These are phyloP conservation scores for Staurois parvus DNA, from an alignment of 2,797 vertebrate genomes.

Conservation along the genomic window DNA sequence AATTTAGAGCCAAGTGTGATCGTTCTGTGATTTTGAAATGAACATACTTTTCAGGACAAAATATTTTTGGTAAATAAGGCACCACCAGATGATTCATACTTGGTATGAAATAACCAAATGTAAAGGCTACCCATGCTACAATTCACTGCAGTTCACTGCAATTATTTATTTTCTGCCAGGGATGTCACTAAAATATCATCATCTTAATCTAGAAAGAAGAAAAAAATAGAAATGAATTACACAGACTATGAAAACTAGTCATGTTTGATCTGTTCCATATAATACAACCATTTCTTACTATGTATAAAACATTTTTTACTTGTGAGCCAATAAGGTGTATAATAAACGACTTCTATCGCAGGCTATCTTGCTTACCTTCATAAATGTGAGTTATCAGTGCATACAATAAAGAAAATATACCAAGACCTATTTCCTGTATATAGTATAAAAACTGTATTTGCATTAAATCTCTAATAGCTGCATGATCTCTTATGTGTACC, in stretches of 20 bases:
- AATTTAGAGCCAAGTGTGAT: constrained; percentile 3
- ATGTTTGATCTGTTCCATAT: background rate
- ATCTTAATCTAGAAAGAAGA: background rate
- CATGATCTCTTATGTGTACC: no score
- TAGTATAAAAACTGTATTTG: no score
- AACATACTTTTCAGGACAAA: constrained; percentile 6
- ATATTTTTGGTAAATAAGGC: constrained; percentile 12
- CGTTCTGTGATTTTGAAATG: background rate
- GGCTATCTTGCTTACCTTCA: no score
- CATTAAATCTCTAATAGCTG: no score
- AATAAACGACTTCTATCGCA: no score
- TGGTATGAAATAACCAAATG: constrained; percentile 3
- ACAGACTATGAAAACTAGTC: constrained; percentile 12
- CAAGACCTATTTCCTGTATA: no score
- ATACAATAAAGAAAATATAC: no score
- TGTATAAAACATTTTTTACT: no score
- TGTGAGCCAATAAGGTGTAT: no score
- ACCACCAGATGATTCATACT: constrained; percentile 10
- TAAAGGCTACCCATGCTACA: constrained; percentile 13
- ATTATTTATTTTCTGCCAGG: constrained; percentile 6
- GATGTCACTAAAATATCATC: background rate
- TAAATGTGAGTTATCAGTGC: no score
- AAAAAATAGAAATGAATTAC: constrained; percentile 4
- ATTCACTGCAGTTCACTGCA: constrained; percentile 8
- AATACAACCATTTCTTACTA: no score